phyloP scores from a whole-genome alignment of 2,888 invertebrate genomes.

The Cheilosia vulpina region DNA sequence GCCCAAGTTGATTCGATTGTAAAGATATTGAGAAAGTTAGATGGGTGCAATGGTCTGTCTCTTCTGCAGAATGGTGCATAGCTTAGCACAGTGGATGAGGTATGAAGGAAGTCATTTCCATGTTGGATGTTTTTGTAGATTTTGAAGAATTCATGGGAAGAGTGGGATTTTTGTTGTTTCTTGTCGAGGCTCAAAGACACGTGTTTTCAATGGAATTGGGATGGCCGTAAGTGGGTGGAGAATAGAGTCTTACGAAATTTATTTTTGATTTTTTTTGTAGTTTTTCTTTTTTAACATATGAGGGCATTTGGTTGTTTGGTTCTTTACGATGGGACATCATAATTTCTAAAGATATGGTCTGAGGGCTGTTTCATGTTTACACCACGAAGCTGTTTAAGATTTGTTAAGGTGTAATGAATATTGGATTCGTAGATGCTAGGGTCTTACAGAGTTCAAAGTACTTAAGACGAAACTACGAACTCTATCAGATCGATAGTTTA shows the following conservation, averaged over 20 bases:
- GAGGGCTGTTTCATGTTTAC: background rate
- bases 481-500: too few species aligned
- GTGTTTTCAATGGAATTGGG: constrained; percentile 50
- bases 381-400: background rate
- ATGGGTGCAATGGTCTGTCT: constrained; percentile 55
- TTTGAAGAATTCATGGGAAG: constrained; percentile 5
- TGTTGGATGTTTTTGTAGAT: constrained; percentile 13
- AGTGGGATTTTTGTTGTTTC: constrained; percentile 38
- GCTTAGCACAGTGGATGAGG: constrained; percentile 5
- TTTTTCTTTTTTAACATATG: background rate
- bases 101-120: constrained; percentile 52
- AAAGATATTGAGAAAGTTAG: constrained; percentile 68
- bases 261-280: constrained; percentile 26
- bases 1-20: constrained; percentile 64
- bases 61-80: constrained; percentile 1
- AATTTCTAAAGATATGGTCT: background rate
- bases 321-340: background rate
- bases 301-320: background rate
- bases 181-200: constrained; percentile 53
- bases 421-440: too few species aligned
- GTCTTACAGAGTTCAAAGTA: too few species aligned
- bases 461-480: too few species aligned
- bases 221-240: constrained; percentile 64
- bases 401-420: too few species aligned
- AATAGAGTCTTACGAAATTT: constrained; percentile 50